Percentiles rank a stretch among this genome's conserved stretches.
phyloP scores from a whole-genome alignment of 2,888 invertebrate genomes.

The Cryptocephalus moraei region DNA sequence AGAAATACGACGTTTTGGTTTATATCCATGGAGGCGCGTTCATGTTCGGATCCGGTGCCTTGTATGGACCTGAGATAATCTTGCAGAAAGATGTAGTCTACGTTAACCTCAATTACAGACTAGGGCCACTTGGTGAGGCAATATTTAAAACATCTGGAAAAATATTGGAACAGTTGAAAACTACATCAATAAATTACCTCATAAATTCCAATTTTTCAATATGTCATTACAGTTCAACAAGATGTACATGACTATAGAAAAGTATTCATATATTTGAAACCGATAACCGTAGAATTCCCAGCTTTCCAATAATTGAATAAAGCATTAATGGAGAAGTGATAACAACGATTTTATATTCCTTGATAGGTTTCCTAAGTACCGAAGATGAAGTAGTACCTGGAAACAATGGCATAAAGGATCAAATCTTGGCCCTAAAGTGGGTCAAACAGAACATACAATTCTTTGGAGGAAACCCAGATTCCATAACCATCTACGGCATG shows the following conservation, averaged over 20 bases:
- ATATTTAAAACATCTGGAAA: not conserved
- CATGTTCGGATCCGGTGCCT: constrained; percentile 51
- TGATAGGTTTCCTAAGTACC: constrained; percentile 61
- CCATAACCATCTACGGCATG: constrained; percentile 56
- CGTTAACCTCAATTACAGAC: constrained; percentile 59
- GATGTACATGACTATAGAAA: too few relatives aligned
- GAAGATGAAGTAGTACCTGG: constrained; percentile 58
- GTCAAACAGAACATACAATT: constrained; percentile 54
- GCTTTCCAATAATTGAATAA: too few relatives aligned
- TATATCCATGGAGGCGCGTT: constrained; percentile 60
- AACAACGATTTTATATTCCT: not conserved
- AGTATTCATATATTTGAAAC: too few relatives aligned
- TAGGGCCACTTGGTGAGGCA: constrained; percentile 53
- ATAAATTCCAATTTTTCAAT: too few relatives aligned
- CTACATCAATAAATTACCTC: not conserved
- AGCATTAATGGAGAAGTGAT: too few relatives aligned
- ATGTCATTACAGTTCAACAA: too few relatives aligned
- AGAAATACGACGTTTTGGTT: constrained; percentile 50
- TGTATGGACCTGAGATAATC: constrained; percentile 47
- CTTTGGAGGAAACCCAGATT: constrained; percentile 63
- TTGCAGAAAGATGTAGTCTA: constrained; percentile 56
- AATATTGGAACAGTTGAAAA: not conserved
- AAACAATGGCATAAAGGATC: constrained; percentile 67
- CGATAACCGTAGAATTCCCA: too few relatives aligned
- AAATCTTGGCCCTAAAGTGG: constrained; percentile 60